Percentiles rank a stretch among this genome's conserved stretches.
phyloP scores from a whole-genome alignment of 2,797 vertebrate genomes.

The Ctenochaetus hawaiiensis region DNA sequence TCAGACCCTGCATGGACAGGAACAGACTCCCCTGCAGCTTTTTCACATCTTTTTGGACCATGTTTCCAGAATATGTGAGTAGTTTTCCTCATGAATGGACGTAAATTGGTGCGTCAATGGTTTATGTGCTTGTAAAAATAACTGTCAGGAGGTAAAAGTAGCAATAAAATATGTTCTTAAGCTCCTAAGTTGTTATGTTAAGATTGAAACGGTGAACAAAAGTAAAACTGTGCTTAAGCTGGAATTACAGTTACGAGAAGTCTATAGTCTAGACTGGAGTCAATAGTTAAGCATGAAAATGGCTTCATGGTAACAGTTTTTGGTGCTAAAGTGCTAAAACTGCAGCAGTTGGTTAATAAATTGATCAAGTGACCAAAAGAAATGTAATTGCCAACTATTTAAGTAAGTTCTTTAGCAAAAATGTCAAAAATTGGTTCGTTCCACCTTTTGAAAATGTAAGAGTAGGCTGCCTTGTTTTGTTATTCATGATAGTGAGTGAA shows the following conservation, averaged over 20 bases:
- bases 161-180: neutral
- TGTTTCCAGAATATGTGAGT: conserved; percentile 81
- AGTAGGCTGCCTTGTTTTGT: no score
- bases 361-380: no score
- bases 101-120: neutral
- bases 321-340: no score
- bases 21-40: conserved; percentile 28
- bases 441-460: no score
- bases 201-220: neutral
- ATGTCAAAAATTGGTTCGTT: no score
- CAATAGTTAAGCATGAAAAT: neutral
- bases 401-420: no score
- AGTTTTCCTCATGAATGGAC: neutral
- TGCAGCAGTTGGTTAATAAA: no score
- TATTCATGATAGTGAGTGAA: no score
- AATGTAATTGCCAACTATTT: no score
- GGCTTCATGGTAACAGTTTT: no score
- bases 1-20: conserved; percentile 21
- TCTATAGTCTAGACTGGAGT: neutral
- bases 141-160: neutral
- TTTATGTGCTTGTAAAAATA: neutral
- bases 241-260: neutral
- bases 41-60: conserved; percentile 63
- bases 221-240: neutral
- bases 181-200: neutral